A percentile compares a stretch with the other conserved stretches of the same genome.
phyloP scores from a whole-genome alignment of 2,113 vertebrate species.

The Neogobius melanostomus region DNA sequence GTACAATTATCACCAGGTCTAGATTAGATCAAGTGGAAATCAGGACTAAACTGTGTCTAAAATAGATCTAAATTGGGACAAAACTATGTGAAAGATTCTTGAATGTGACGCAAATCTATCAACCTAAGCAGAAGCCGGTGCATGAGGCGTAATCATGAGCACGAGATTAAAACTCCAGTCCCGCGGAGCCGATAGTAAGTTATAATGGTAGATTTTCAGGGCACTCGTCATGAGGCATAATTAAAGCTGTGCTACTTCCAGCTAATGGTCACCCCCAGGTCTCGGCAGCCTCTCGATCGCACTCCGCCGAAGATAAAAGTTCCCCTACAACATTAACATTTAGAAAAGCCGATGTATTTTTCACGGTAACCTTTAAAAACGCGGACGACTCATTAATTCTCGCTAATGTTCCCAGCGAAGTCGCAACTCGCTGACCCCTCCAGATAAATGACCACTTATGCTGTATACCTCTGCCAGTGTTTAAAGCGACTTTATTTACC shows the following conservation, averaged over 20 bases:
- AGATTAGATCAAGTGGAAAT: no score
- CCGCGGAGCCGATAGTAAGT: not conserved
- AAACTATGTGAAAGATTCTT: no score
- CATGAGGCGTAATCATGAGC: no score
- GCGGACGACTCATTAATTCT: conserved; percentile 6
- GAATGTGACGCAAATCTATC: no score
- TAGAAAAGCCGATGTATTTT: conserved; percentile 5
- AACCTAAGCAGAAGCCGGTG: no score
- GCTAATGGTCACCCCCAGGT: not conserved
- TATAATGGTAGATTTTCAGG: not conserved
- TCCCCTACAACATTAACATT: conserved; percentile 9
- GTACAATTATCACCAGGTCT: no score
- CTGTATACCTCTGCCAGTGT: not conserved
- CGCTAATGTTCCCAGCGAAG: not conserved
- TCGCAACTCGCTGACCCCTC: not conserved
- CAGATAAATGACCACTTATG: not conserved
- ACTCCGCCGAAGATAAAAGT: not conserved
- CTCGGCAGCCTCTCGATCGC: not conserved
- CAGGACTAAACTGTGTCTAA: no score
- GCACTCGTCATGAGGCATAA: not conserved
- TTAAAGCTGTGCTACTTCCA: conserved; percentile 1
- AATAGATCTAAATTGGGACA: no score
- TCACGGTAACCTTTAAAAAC: conserved; percentile 8
- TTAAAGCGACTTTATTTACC: not conserved
- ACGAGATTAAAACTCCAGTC: no score